Conservation (phyloP, 2,888 invertebrate genomes). For the Rhamphomyia laevipes region DNA sequence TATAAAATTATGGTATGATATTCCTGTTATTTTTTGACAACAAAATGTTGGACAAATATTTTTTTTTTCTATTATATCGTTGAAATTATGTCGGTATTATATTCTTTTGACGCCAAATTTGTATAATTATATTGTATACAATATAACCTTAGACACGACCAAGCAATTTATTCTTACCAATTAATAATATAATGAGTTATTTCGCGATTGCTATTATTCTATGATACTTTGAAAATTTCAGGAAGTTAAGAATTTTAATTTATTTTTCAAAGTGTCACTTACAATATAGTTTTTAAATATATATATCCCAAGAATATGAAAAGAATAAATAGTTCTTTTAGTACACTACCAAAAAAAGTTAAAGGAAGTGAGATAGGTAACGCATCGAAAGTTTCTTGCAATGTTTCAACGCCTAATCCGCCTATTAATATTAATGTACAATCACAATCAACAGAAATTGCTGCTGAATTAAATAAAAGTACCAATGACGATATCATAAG, state of each 20-base stretch:
- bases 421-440: constrained; percentile 1
- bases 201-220: not conserved
- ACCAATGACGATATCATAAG: not conserved
- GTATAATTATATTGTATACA: too few species aligned
- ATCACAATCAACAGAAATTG: constrained; percentile 1
- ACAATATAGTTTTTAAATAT: not conserved
- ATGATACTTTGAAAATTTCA: not conserved
- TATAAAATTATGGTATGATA: too few species aligned
- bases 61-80: too few species aligned
- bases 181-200: too few species aligned
- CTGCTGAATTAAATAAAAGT: not conserved
- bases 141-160: too few species aligned
- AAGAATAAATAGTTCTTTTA: constrained; percentile 1
- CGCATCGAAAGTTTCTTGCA: not conserved
- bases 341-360: not conserved
- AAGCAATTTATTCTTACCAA: too few species aligned
- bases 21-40: too few species aligned
- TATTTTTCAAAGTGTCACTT: constrained; percentile 1
- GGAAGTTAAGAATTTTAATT: not conserved
- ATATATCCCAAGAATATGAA: constrained; percentile 1
- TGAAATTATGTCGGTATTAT: too few species aligned
- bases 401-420: not conserved
- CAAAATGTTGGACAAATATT: too few species aligned
- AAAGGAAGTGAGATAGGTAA: not conserved
- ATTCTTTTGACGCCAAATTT: too few species aligned